These are phyloP conservation scores for Eucidaris tribuloides DNA, from an alignment of 35 echinoderm and acorn worm genomes.

Conservation along the genomic window DNA sequence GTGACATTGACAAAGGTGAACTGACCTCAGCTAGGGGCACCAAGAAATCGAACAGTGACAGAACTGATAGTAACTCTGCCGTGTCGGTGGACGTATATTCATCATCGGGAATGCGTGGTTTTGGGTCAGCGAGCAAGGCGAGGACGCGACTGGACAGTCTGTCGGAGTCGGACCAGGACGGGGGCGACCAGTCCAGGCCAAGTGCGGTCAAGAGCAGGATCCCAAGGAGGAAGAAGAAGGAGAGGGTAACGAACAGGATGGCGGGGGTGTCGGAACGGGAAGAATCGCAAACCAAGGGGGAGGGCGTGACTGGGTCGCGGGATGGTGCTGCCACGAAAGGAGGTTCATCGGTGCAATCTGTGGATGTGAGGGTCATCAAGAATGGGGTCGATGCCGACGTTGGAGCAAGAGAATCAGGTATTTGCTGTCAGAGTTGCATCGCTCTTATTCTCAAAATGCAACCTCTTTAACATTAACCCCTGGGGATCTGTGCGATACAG, in stretches of 20 bases:
- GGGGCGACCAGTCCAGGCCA: conserved; percentile 6
- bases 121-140: neutral
- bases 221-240: conserved; percentile 8
- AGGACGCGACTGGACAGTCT: conserved; percentile 65
- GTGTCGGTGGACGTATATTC: no score
- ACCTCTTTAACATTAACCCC: no score
- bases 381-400: neutral
- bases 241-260: conserved; percentile 19
- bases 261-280: neutral
- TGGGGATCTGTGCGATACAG: no score
- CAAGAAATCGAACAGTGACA: neutral
- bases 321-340: neutral
- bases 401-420: neutral
- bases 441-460: no score
- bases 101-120: neutral
- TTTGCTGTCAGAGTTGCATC: no score
- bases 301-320: neutral
- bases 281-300: neutral
- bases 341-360: neutral
- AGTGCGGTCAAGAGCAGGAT: conserved; percentile 12
- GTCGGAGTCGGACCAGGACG: conserved; percentile 78
- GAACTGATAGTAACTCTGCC: conserved; percentile 25
- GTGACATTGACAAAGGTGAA: conserved; percentile 38
- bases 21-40: neutral
- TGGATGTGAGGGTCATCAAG: conserved; percentile 17